A percentile compares a stretch with the other conserved stretches of the same genome.
Evolutionary conservation across 2,797 vertebrate species (phyloP).

Genomic region (Pantherophis vulpinus): DNA sequence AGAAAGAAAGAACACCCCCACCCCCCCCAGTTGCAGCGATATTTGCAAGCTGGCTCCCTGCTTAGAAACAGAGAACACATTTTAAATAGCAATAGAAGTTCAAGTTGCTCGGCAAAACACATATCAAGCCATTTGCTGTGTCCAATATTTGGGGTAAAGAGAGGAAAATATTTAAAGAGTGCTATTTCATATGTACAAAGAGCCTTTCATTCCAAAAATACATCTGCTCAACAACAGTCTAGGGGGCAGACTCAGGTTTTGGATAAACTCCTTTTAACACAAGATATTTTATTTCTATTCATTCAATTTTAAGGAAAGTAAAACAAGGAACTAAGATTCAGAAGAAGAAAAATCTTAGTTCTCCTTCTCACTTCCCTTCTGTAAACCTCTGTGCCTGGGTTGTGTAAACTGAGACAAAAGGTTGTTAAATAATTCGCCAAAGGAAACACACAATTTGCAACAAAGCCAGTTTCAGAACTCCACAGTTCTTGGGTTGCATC

Average conservation of each 20-base stretch:
- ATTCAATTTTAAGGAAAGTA: not conserved
- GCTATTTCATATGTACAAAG: slow-evolving; percentile 1
- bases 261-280: not conserved
- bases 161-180: slow-evolving; percentile 4
- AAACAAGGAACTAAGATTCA: slow-evolving; percentile 21
- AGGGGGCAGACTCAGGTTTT: not conserved
- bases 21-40: not conserved
- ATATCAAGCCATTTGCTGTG: not conserved
- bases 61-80: slow-evolving; percentile 8
- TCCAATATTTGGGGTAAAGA: not conserved
- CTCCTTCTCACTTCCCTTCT: slow-evolving; percentile 22
- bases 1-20: not conserved
- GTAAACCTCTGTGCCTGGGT: slow-evolving; percentile 11
- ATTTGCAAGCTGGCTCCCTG: not conserved
- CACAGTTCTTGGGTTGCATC: not conserved
- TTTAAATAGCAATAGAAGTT: slow-evolving; percentile 1
- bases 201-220: not conserved
- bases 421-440: not conserved
- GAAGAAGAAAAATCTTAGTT: not conserved
- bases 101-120: not conserved
- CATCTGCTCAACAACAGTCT: not conserved
- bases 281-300: slow-evolving; percentile 4
- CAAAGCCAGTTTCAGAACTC: slow-evolving; percentile 11
- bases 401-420: slow-evolving; percentile 18
- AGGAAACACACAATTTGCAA: not conserved